phyloP scores from a whole-genome alignment of 2,888 invertebrate genomes.

The Actias luna region DNA sequence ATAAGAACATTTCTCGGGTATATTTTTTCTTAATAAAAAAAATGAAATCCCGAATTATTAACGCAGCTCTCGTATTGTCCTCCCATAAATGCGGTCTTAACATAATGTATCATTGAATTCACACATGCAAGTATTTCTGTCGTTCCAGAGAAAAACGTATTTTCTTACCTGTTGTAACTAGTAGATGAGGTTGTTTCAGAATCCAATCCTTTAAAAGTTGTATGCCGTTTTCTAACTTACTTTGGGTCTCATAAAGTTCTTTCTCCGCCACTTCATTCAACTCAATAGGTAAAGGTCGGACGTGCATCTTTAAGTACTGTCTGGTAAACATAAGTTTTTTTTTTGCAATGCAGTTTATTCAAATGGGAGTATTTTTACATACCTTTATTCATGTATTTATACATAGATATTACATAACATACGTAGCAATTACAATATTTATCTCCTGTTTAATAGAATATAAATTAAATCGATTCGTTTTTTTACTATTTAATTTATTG shows the following conservation, averaged over 20 bases:
- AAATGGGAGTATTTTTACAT: neutral
- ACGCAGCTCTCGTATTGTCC: too few relatives aligned
- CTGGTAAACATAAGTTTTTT: too few relatives aligned
- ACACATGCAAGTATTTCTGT: neutral
- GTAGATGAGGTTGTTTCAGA: conserved; percentile 78
- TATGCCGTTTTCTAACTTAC: conserved; percentile 67
- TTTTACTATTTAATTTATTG: too few relatives aligned
- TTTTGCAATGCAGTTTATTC: too few relatives aligned
- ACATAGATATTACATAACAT: too few relatives aligned
- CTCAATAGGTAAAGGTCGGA: conserved; percentile 48
- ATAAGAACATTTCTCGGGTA: too few relatives aligned
- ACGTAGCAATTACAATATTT: too few relatives aligned
- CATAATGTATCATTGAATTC: neutral
- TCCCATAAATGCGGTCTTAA: too few relatives aligned
- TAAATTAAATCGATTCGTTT: too few relatives aligned
- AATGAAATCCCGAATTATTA: too few relatives aligned
- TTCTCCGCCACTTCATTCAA: conserved; percentile 65
- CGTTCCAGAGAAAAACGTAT: neutral
- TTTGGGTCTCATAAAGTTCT: conserved; percentile 80
- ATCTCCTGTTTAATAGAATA: too few relatives aligned
- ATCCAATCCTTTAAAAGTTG: conserved; percentile 80
- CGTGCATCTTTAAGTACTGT: conserved; percentile 39
- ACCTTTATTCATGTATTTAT: neutral
- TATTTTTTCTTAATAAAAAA: too few relatives aligned
- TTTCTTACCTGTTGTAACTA: conserved; percentile 48